A percentile compares a stretch with the other conserved stretches of the same genome.
Conservation (phyloP, 2,113 vertebrate genomes). For the Pitta sordida region DNA sequence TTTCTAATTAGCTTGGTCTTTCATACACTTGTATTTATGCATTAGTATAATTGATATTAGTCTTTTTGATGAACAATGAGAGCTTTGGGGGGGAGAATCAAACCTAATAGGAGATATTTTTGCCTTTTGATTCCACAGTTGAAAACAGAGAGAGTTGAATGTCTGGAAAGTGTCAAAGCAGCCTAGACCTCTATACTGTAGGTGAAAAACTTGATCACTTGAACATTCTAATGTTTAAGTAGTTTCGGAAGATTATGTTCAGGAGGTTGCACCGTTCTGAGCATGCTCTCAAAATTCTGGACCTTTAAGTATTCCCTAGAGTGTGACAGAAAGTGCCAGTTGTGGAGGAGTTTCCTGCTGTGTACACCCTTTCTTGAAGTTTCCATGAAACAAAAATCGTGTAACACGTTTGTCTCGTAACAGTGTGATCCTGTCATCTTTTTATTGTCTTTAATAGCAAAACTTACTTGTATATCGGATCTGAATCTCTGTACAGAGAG, state of each 20-base stretch:
- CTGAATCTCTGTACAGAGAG: conserved; percentile 59
- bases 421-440: conserved; percentile 42
- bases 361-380: not conserved
- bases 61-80: not conserved
- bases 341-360: not conserved
- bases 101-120: not conserved
- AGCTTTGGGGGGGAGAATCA: not conserved
- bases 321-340: not conserved
- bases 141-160: not conserved
- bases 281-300: not conserved
- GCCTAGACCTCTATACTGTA: not conserved
- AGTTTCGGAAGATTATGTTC: not conserved
- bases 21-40: not conserved
- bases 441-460: conserved; percentile 55
- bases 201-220: not conserved
- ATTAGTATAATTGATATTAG: not conserved
- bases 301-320: not conserved
- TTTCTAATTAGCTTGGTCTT: not conserved
- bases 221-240: not conserved
- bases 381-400: not conserved
- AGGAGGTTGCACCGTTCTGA: not conserved
- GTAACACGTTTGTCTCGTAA: not conserved
- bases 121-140: not conserved
- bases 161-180: not conserved
- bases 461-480: conserved; percentile 43